Evolutionary conservation across 2,888 invertebrate species (phyloP).

Genomic region (Orthonevra nobilis): DNA sequence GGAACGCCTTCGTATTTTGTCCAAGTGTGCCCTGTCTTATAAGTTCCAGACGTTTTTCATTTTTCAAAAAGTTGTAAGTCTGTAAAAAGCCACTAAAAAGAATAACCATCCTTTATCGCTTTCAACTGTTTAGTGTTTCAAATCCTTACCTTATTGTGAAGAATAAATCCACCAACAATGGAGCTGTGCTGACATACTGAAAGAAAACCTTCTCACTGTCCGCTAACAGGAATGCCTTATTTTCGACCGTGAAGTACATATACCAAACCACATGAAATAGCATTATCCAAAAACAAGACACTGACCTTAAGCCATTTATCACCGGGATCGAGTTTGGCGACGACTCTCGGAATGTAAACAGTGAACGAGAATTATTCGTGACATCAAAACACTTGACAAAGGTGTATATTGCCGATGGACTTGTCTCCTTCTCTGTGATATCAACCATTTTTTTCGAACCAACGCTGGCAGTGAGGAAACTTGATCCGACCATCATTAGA

Average conservation of each 20-base stretch:
- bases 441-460: too few species aligned
- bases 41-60: slow-evolving; percentile 74
- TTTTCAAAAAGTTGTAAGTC: slow-evolving; percentile 78
- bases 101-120: slow-evolving; percentile 6
- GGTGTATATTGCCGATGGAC: slow-evolving; percentile 58
- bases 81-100: slow-evolving; percentile 77
- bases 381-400: slow-evolving; percentile 78
- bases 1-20: slow-evolving; percentile 75
- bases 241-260: slow-evolving; percentile 79
- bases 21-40: slow-evolving; percentile 74
- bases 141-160: slow-evolving; percentile 78
- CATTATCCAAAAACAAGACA: slow-evolving; percentile 79
- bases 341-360: slow-evolving; percentile 75
- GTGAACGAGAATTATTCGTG: slow-evolving; percentile 74
- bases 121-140: background rate
- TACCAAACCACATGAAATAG: slow-evolving; percentile 80
- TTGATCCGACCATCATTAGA: slow-evolving; percentile 72
- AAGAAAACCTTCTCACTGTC: slow-evolving; percentile 78
- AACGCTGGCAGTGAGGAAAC: slow-evolving; percentile 45
- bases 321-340: slow-evolving; percentile 76
- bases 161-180: slow-evolving; percentile 79
- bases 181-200: slow-evolving; percentile 79
- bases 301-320: slow-evolving; percentile 79
- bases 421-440: background rate
- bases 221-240: slow-evolving; percentile 78